Evolutionary conservation across 2,888 invertebrate species (phyloP), one percentile per base, ranked within the genome.

Genomic region (Limnephilus marmoratus): DNA sequence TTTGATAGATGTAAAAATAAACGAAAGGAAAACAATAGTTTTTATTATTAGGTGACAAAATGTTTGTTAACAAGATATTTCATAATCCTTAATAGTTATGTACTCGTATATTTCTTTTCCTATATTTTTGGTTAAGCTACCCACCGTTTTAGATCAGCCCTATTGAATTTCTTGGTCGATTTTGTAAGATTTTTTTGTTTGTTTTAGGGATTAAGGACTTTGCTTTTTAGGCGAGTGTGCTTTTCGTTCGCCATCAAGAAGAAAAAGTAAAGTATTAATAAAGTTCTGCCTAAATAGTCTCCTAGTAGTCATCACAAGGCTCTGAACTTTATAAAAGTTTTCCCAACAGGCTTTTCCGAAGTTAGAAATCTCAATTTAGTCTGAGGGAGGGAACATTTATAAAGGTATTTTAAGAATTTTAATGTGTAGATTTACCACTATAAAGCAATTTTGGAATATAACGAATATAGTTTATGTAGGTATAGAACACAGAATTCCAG

Each of bases 261-360:
- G 24, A 68, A 68, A 24, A 68, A 68, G 68, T 68, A 68, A n/a
- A 68, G n/a, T 68, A 68, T 68, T 24, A 68, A 68, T 68, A 68
- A 68, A 68, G 68, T 68, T 68, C 68, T 68, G 7, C n/a, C 68
- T 68, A 68, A 68, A 68, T 68, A 68, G 68, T 68, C 68, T 68
- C 68, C 68, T 68, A 68, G 68, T 68, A 68, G 68, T 68, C 24
- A 24, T 68, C 68, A 24, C 24, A 68, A 68, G 68, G 68, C 24
- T 68, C 24, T 68, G 68, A 68, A 68, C 68, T 68, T 68, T 68
- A 68, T 68, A n/a, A 68, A 68, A 68, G 82, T 82, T 82, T 82
- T 82, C n/a, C 68, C 68, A 68, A 68, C 9, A 82, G 31, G 82
- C 82, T 82, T 82, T 82, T 82, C 18, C 31, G 31, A 11, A 31